A percentile compares a stretch with the other conserved stretches of the same genome.
Evolutionary conservation across 2,888 invertebrate genomes (phyloP).

Genomic region (Clepsis dumicolana): DNA sequence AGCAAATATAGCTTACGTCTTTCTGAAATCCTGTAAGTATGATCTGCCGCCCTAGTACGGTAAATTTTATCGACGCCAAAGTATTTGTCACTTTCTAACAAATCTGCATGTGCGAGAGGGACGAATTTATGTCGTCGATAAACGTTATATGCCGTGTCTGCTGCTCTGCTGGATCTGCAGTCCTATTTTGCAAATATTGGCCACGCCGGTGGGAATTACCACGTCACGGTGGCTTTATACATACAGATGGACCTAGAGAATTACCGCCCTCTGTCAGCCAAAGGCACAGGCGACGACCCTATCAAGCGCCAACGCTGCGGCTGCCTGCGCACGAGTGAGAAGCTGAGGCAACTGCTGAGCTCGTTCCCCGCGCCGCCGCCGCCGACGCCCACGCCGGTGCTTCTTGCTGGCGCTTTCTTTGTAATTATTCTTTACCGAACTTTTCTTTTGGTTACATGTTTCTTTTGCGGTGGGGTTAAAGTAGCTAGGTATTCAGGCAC

Average conservation of each 20-base stretch:
- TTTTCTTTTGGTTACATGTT: neutral
- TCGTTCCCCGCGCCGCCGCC: slow-evolving; percentile 68
- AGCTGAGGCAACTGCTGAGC: slow-evolving; percentile 65
- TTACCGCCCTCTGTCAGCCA: slow-evolving; percentile 9
- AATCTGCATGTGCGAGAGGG: too few relatives aligned
- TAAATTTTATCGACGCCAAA: too few relatives aligned
- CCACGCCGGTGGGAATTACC: too few relatives aligned
- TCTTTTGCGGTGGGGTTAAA: too few relatives aligned
- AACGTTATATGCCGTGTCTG: too few relatives aligned
- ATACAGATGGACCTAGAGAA: slow-evolving; percentile 35
- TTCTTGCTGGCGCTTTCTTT: slow-evolving; percentile 12
- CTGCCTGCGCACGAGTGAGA: slow-evolving; percentile 73
- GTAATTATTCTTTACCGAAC: neutral
- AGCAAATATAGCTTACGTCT: too few relatives aligned
- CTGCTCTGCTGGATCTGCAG: too few relatives aligned
- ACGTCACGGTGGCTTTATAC: neutral
- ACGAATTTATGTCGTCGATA: too few relatives aligned
- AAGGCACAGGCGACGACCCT: neutral
- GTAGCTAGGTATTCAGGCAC: too few relatives aligned
- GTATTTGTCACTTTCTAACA: too few relatives aligned
- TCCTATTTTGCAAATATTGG: neutral
- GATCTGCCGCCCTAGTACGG: too few relatives aligned
- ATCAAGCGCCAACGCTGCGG: slow-evolving; percentile 57
- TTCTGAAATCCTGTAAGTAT: too few relatives aligned
- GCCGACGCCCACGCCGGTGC: slow-evolving; percentile 53